These are phyloP conservation scores for Drosophila parabipectinata DNA, from an alignment of 1,140 invertebrate genomes.

Conservation along the genomic window DNA sequence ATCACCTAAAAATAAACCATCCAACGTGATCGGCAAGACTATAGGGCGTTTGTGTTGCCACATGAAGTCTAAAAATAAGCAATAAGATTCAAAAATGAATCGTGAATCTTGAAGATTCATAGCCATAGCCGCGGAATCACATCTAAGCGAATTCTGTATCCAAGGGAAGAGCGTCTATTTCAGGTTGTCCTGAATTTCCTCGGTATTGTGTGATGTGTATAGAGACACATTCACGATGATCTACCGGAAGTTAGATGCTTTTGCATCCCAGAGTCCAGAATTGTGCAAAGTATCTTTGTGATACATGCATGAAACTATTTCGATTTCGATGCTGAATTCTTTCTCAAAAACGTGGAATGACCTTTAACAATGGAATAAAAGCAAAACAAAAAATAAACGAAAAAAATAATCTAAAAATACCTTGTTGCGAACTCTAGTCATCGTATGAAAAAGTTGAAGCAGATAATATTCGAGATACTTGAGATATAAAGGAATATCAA, in stretches of 20 bases:
- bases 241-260: background rate
- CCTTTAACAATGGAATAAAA: slow-evolving; percentile 4
- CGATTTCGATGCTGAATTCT: background rate
- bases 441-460: too few relatives aligned
- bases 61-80: slow-evolving; percentile 1
- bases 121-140: too few relatives aligned
- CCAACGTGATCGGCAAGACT: slow-evolving; percentile 5
- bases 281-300: background rate
- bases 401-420: background rate
- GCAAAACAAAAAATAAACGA: background rate
- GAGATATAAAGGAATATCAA: too few relatives aligned
- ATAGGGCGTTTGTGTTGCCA: slow-evolving; percentile 1
- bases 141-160: background rate
- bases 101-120: background rate
- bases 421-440: too few relatives aligned
- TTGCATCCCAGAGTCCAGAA: background rate
- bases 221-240: background rate
- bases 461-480: too few relatives aligned
- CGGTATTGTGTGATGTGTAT: background rate
- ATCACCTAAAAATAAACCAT: slow-evolving; percentile 28
- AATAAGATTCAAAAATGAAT: background rate
- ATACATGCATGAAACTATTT: background rate
- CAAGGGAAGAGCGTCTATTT: background rate
- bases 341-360: slow-evolving; percentile 8
- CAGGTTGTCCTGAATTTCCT: background rate